Evolutionary conservation across 2,113 vertebrate genomes (phyloP), one percentile per base, ranked within the genome.

Genomic region (Hystrix brachyura): DNA sequence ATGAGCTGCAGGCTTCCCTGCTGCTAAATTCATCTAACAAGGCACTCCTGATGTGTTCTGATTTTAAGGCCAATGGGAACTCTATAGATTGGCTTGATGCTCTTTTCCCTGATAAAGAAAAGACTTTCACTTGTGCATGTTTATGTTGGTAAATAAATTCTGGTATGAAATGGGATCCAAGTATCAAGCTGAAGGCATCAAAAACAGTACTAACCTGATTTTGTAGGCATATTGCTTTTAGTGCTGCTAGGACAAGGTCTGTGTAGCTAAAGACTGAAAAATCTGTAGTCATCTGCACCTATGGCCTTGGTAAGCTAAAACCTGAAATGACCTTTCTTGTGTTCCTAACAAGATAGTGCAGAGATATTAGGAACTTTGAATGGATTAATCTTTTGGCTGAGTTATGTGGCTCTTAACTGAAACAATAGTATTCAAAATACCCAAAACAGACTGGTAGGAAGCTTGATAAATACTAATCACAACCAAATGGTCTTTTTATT

Each of bases 1-100:
- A 99, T 99, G 98, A 99, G 98, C 98, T 98, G 95, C 94, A 97
- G 96, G 98, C 97, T 98, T 98, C 98, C 98, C 98, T 98, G 98
- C 98, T 99, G 98, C 98, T 98, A 98, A 98, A 98, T 98, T 99
- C 97, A 98, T 98, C 98, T 98, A 98, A 98, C 97, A 98, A 98
- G 94, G 97, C 96, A 96, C 98, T 98, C 98, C 97, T 98, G 96
- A 98, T 98, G 97, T 97, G 98, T 98, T 98, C 95, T 98, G 74
- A 97, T 98, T 98, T 98, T 98, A 97, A 98, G 97, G 93, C 98
- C 98, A 97, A 98, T 97, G 89, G 95, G 79, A 98, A 98, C 96
- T 94, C 96, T 98, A 98, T 98, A 98, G 97, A 98, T 98, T 97
- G 93, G 95, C 96, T 97, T 94, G 96, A 96, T 98, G 94, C 51